phyloP scores from a whole-genome alignment of 2,888 invertebrate species.

The Drosophila multiciliata region DNA sequence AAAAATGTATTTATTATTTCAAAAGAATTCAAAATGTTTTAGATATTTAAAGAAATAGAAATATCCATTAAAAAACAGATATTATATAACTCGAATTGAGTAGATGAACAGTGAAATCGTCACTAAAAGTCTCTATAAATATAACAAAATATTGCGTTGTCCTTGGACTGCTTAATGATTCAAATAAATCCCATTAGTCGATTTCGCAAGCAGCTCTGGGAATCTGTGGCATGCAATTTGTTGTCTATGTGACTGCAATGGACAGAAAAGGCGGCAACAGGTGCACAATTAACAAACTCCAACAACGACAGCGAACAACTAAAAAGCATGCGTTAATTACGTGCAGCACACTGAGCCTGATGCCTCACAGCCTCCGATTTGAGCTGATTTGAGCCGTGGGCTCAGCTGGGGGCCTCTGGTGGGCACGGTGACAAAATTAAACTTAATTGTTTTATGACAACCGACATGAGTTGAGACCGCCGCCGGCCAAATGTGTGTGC shows the following conservation, averaged over 20 bases:
- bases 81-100: too few species aligned
- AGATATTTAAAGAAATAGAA: background rate
- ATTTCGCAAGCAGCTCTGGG: slow-evolving; percentile 45
- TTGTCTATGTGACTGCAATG: slow-evolving; percentile 39
- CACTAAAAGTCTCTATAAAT: too few species aligned
- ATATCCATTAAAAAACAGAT: background rate
- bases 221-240: slow-evolving; percentile 50
- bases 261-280: slow-evolving; percentile 75
- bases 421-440: slow-evolving; percentile 80
- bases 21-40: background rate
- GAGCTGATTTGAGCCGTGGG: slow-evolving; percentile 21
- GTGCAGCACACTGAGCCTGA: slow-evolving; percentile 20
- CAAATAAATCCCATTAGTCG: slow-evolving; percentile 7
- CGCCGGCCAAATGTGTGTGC: slow-evolving; percentile 27
- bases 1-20: background rate
- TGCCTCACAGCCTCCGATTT: slow-evolving; percentile 8
- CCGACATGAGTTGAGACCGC: slow-evolving; percentile 48
- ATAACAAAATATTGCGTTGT: background rate
- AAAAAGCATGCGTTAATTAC: slow-evolving; percentile 77
- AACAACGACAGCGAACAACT: slow-evolving; percentile 49
- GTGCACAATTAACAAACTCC: slow-evolving; percentile 69
- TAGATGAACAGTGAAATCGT: too few species aligned
- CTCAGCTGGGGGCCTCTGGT: slow-evolving; percentile 21
- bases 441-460: slow-evolving; percentile 82
- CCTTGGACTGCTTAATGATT: slow-evolving; percentile 4